Evolutionary conservation across 2,113 vertebrate species (phyloP), one percentile per base, ranked within the genome.

Genomic region (Notechis scutatus): DNA sequence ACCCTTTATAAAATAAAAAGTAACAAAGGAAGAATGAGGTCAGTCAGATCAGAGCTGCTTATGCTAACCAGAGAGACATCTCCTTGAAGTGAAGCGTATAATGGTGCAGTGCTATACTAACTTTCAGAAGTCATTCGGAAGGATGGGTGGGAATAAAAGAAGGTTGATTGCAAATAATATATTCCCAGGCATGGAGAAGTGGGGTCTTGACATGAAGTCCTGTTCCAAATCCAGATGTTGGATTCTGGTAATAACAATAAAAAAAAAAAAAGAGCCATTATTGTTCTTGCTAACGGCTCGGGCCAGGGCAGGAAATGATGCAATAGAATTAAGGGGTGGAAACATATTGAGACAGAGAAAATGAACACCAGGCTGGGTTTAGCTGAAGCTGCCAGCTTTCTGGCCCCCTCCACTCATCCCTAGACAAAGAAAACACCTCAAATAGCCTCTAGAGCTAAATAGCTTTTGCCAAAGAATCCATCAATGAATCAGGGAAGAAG

Each of bases 401-500:
- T 47, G 88, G 92, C 90, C 91, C 54, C 10, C 91, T 56, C 64
- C 42, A 42, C 64, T 55, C 20, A 57, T 29, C 55, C 42, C 20
- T 23, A 39, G 74, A 61, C 59, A 74, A 39, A 34, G 45, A 90
- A 93, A 93, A 90, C 74, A 64, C 81, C 81, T 86, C 74, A 86
- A 85, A 93, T 47, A 50, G 45, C 3, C n/a, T 50, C 11, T 94
- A 93, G 93, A 96, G 93, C 86, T 94, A 81, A 92, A n/a, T 24
- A 55, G 90, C 92, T 95, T 81, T 92, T 92, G 59, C 91, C 94
- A 96, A 95, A 95, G 92, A 91, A 94, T 91, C 85, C 92, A 74
- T 88, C 91, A 92, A 81, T 96, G 94, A 96, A 42, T 95, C 96
- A 96, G 94, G 50, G 92, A 95, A 95, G 95, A 95, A 96, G 96